phyloP scores from a whole-genome alignment of 2,888 invertebrate species.

The Laothoe populi region DNA sequence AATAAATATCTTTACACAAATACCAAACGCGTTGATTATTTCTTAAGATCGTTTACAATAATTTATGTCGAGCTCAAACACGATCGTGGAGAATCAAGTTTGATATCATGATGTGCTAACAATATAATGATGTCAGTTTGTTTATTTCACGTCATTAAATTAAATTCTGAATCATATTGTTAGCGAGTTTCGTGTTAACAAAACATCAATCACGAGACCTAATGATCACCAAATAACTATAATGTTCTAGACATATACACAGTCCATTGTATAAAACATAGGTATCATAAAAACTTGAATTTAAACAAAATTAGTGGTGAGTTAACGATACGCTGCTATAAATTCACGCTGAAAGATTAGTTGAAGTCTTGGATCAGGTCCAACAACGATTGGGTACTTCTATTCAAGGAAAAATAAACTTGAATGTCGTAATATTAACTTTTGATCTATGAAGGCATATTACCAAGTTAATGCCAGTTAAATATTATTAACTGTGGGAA shows the following conservation, averaged over 20 bases:
- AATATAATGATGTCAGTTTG: neutral
- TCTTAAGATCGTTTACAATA: conserved; percentile 9
- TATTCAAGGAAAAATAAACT: neutral
- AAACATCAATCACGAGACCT: neutral
- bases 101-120: neutral
- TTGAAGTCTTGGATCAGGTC: conserved; percentile 3
- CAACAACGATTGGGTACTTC: neutral
- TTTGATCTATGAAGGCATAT: too few species aligned
- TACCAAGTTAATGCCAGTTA: too few species aligned
- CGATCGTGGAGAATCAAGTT: conserved; percentile 17
- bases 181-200: neutral
- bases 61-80: conserved; percentile 8
- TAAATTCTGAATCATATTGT: neutral
- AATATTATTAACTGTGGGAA: too few species aligned
- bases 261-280: too few species aligned
- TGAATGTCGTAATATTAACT: neutral
- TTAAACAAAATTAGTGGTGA: neutral
- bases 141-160: neutral
- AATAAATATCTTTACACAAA: conserved; percentile 12
- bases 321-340: neutral
- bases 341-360: neutral
- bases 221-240: neutral
- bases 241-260: too few species aligned
- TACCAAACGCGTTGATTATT: conserved; percentile 16
- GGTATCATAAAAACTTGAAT: neutral